Percentiles rank a stretch among this genome's conserved stretches.
These are phyloP conservation scores for Hormaphis cornu DNA, from an alignment of 1,140 invertebrate genomes.

Conservation along the genomic window DNA sequence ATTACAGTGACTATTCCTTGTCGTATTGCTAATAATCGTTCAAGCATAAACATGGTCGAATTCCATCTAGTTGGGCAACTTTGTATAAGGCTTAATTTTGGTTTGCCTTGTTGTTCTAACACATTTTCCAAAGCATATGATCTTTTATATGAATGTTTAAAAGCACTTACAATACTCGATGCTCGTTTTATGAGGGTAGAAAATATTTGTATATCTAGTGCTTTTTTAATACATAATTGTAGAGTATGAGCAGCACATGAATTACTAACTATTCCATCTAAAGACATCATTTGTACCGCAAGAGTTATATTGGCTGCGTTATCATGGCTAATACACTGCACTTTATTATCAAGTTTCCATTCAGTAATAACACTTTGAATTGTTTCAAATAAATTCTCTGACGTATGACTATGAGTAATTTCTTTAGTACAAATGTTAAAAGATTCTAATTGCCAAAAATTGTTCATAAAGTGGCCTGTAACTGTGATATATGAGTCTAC, in stretches of 20 bases:
- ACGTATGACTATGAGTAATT: not conserved
- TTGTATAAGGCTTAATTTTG: not conserved
- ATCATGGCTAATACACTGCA: not conserved
- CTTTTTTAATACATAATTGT: not conserved
- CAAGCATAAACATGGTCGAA: slow-evolving; percentile 8
- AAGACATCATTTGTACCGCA: not conserved
- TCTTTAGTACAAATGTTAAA: not conserved
- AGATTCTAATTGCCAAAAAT: not conserved
- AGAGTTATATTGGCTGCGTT: not conserved
- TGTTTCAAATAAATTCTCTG: not conserved
- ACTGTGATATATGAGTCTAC: not conserved
- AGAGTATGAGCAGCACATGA: not conserved
- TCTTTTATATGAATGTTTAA: not conserved
- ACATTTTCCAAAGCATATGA: slow-evolving; percentile 6
- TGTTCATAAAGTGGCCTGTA: not conserved
- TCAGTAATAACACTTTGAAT: not conserved
- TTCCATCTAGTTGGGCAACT: not conserved
- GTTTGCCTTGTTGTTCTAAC: slow-evolving; percentile 1
- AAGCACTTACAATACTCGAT: not conserved
- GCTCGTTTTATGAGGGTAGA: not conserved
- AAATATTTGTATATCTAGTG: not conserved
- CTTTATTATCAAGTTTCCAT: not conserved
- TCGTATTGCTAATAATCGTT: not conserved
- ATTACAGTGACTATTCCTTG: not conserved
- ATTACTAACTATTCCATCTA: not conserved